These are phyloP conservation scores for Clupea harengus DNA, from an alignment of 2,113 vertebrate species.

Conservation along the genomic window DNA sequence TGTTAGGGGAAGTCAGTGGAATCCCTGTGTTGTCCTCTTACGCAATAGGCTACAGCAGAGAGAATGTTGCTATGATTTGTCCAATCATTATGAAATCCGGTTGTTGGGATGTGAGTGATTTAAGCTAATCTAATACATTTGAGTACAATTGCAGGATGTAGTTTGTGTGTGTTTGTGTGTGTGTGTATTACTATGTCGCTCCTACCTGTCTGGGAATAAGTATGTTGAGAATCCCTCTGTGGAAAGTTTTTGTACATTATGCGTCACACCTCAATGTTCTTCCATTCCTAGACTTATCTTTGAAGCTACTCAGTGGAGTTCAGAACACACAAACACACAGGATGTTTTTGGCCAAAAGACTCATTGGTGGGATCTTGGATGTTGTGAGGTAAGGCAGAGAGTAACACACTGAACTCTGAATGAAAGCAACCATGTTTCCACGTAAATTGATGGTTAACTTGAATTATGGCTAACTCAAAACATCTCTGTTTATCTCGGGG, in stretches of 20 bases:
- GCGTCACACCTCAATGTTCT: neutral
- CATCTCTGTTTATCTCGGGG: neutral
- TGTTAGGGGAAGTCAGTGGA: neutral
- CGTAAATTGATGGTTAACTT: neutral
- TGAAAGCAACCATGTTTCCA: neutral
- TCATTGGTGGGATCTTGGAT: conserved; percentile 56
- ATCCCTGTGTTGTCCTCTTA: neutral
- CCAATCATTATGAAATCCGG: no score
- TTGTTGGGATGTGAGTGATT: neutral
- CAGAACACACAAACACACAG: neutral
- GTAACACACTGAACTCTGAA: neutral
- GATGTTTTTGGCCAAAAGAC: conserved; percentile 47
- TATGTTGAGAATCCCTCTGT: no score
- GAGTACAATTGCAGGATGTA: neutral
- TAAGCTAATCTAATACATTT: no score
- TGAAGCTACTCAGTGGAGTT: neutral
- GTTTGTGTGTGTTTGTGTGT: no score
- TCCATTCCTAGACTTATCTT: neutral
- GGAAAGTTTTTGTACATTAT: neutral
- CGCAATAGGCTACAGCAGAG: neutral
- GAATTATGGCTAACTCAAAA: neutral
- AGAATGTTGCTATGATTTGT: neutral
- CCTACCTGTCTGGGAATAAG: no score
- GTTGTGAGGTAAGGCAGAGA: conserved; percentile 57
- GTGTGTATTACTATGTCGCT: no score